These are phyloP conservation scores for Piprites chloris DNA, from an alignment of 2,113 vertebrate species.

Conservation along the genomic window DNA sequence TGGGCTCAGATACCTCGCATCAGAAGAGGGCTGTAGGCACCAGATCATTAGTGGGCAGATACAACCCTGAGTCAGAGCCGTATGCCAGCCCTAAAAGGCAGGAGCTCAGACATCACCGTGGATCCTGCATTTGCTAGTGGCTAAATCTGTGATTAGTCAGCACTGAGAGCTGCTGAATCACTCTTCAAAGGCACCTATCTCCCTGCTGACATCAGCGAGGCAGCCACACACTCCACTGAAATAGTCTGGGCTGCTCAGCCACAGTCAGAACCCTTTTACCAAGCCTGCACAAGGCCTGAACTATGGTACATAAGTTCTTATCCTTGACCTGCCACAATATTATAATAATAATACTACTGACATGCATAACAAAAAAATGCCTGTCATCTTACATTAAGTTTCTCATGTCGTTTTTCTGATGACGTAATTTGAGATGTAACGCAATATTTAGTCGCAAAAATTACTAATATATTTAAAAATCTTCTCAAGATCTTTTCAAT, in stretches of 20 bases:
- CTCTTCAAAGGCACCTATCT: constrained; percentile 68
- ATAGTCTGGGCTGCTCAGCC: neutral
- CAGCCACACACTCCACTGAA: neutral
- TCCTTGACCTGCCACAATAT: neutral
- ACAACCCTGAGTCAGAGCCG: constrained; percentile 57
- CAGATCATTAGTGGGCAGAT: constrained; percentile 52
- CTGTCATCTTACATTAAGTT: neutral
- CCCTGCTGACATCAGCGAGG: constrained; percentile 62
- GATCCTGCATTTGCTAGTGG: constrained; percentile 61
- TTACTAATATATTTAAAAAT: neutral
- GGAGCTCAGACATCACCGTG: constrained; percentile 49
- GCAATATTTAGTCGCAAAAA: neutral
- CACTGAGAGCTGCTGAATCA: constrained; percentile 64
- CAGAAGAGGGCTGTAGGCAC: constrained; percentile 35
- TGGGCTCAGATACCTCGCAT: neutral
- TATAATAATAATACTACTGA: neutral
- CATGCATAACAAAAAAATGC: neutral
- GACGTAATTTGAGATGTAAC: neutral
- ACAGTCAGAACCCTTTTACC: neutral
- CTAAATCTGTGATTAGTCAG: constrained; percentile 67
- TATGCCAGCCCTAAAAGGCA: constrained; percentile 60
- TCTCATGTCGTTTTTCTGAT: neutral
- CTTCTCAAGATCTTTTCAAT: neutral
- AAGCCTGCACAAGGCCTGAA: neutral
- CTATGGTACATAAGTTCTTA: fast-evolving